Evolutionary conservation across 2,888 invertebrate genomes (phyloP), one percentile per base, ranked within the genome.

Genomic region (Spodoptera exigua): DNA sequence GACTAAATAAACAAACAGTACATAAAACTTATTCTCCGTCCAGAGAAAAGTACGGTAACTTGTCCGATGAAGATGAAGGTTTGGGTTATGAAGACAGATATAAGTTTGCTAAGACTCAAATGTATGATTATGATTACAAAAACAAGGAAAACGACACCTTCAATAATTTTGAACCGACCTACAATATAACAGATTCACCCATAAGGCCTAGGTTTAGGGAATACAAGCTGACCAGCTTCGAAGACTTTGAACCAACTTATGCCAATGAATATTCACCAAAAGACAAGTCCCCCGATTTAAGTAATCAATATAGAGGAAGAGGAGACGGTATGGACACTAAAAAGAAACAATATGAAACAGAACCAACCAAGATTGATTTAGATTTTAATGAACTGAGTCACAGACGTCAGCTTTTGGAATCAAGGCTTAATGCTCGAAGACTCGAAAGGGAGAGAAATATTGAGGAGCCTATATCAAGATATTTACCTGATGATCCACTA

Each of bases 11-110:
- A 72, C 90, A 91, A 72, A 95, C 95, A 16, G 82, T 95, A 14
- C 95, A 95, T 70, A 95, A 95, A 61, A 92, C 93, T 17, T 91
- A 87, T 71, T 89, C 90, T 3, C 89, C 95, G 61, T 76, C 81
- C 83, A 91, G 89, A 85, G 89, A 95, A 77, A 91, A 94, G 85
- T 87, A 90, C 81, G 87, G 89, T 10, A 95, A 95, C 56, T 94
- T 95, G 56, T 97, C 97, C 11, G 97, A 97, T 83, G 97, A 97
- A 83, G 97, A 97, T 73, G 97, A 97, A 86, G 97, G 97, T 0
- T 88, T 97, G n/a, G 97, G 97, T 1, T 95, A 96, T 56, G 97
- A 97, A 82, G 95, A 95, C 64, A 91, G 92, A 52, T 89, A 94
- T 53, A 92, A 92, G 70, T 85, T 88, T 70, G 74, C 84, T 4